Evolutionary conservation across 2,113 vertebrate species (phyloP).

Genomic region (Formicarius rufipectus): DNA sequence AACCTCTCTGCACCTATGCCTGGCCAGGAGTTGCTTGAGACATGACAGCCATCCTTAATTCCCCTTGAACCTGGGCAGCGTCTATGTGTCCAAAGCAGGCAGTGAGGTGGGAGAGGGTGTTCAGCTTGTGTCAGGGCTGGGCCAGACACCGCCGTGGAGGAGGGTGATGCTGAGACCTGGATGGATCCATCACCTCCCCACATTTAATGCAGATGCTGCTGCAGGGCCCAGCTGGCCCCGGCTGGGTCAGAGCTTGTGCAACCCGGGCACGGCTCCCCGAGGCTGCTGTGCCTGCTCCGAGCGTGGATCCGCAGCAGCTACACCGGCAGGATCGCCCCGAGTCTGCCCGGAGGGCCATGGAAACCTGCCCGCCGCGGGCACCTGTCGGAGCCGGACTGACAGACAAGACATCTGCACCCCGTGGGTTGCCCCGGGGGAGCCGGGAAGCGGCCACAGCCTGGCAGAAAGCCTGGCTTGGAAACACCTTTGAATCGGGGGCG

Average conservation of each 20-base stretch:
- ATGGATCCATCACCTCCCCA: accelerated
- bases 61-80: neutral
- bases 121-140: neutral
- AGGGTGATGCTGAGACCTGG: neutral
- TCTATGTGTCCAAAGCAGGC: neutral
- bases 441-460: neutral
- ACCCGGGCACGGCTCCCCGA: accelerated
- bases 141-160: accelerated
- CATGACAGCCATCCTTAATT: accelerated
- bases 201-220: accelerated
- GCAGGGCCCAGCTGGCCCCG: accelerated
- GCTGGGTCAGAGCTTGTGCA: accelerated
- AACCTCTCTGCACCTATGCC: neutral
- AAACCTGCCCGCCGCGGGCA: neutral
- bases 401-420: neutral
- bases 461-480: neutral
- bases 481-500: accelerated
- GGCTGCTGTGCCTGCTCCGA: accelerated
- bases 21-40: neutral
- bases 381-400: neutral
- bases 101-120: neutral
- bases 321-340: accelerated
- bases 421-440: accelerated
- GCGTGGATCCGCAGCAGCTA: accelerated
- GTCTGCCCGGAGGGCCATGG: neutral